Base-by-base conservation (phyloP, 2,888 invertebrate species). In the Buathra laborator region DNA sequence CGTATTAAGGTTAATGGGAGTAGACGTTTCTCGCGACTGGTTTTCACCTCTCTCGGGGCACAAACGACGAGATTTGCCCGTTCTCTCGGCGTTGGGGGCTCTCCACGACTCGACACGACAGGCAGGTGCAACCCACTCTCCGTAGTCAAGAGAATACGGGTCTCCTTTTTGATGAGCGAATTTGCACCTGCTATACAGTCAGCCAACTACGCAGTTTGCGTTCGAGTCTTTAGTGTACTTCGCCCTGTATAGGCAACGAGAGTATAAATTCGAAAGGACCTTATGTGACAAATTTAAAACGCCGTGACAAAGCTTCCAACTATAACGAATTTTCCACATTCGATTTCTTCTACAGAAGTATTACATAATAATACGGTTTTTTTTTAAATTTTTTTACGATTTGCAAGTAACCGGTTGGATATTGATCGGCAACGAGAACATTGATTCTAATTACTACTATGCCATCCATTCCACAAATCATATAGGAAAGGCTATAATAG, bases 1-100 rank as follows among this genome's bases (percentile, higher is more conserved):
- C 78, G 75, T 78, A 85, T 86, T 83, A 83, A 86, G 83, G 85
- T 81, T 83, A 83, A 85, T 85, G 83, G 53, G 62, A 64, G 64
- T 71, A 74, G 81, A 71, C 76, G 75, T 80, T 78, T 67, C 51
- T 62, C 71, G 29, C 72, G 72, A 80, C 74, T 79, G 77, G 78
- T 72, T 37, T 86, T 86, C 56, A 83, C 72, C 79, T 80, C 67
- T 74, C 56, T 70, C 53, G 59, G 66, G 79, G 80, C 37, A 5
- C 37, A 68, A 71, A 81, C 81, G 78, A 80, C 74, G 72, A 82
- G 84, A 82, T 84, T 80, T 81, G 79, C 37, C 64, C 71, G 32
- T 81, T 24, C 72, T 76, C 74, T 43, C 19, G 56, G 56, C 67
- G 66, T 51, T 68, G 37, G 37, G 37, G 37, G 44, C 72, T 67